These are phyloP conservation scores for Procavia capensis DNA, from an alignment of 2,113 vertebrate genomes.

Conservation along the genomic window DNA sequence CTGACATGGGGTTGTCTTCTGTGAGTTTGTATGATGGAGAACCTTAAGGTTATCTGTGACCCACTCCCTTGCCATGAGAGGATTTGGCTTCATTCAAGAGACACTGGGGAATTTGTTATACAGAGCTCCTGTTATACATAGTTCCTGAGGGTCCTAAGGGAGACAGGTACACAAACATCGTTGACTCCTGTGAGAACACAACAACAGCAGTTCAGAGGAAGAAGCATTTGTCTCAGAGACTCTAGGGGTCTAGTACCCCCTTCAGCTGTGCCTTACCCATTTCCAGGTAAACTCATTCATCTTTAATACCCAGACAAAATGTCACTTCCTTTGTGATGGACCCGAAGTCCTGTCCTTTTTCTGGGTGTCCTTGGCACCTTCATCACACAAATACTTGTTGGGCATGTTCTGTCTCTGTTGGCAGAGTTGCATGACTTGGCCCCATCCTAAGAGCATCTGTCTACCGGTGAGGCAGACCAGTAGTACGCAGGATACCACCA, in stretches of 20 bases:
- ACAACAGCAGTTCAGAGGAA: background rate
- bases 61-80: background rate
- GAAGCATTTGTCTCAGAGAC: background rate
- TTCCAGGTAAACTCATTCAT: background rate
- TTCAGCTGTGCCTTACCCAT: background rate
- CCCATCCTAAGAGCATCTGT: background rate
- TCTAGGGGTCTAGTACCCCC: background rate
- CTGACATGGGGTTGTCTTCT: background rate
- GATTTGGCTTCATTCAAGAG: conserved; percentile 38
- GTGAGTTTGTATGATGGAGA: background rate
- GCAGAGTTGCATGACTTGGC: background rate
- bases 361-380: background rate
- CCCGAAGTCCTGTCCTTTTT: background rate
- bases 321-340: background rate
- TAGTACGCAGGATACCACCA: background rate
- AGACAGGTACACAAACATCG: conserved; percentile 37
- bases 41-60: background rate
- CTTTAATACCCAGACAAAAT: background rate
- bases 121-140: conserved; percentile 35
- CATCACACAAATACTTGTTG: background rate
- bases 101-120: conserved; percentile 51
- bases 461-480: background rate
- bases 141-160: background rate
- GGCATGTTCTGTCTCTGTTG: background rate
- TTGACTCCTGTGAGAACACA: conserved; percentile 16